Evolutionary conservation across 1,140 invertebrate species (phyloP).

Genomic region (Metopolophium dirhodum): DNA sequence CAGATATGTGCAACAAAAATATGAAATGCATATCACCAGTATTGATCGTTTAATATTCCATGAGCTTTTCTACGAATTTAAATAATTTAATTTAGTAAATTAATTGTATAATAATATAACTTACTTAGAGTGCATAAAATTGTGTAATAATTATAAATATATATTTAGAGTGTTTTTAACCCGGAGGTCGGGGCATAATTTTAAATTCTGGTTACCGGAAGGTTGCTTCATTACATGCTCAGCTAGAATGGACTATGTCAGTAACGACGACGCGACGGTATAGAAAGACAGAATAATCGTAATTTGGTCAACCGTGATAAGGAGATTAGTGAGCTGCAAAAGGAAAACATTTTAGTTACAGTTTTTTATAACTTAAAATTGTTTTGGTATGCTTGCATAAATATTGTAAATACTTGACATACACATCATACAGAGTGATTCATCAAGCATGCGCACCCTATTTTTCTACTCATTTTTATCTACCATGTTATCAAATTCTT

Average conservation of each 20-base stretch:
- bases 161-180: not conserved
- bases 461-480: not conserved
- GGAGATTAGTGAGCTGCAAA: not conserved
- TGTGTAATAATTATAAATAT: not conserved
- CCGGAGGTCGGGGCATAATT: not conserved
- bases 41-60: not conserved
- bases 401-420: not conserved
- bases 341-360: not conserved
- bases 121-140: not conserved
- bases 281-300: not conserved
- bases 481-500: no score
- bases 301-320: not conserved
- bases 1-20: not conserved
- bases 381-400: not conserved
- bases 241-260: not conserved
- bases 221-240: not conserved
- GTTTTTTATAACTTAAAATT: not conserved
- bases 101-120: not conserved
- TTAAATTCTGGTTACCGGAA: not conserved
- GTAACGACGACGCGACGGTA: not conserved
- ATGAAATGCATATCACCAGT: not conserved
- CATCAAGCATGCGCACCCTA: no score
- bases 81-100: not conserved
- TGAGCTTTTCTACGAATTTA: not conserved
- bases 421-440: no score